A percentile compares a stretch with the other conserved stretches of the same genome.
phyloP scores from a whole-genome alignment of 1,140 invertebrate genomes.

The Hyposmocoma kahamanoa region DNA sequence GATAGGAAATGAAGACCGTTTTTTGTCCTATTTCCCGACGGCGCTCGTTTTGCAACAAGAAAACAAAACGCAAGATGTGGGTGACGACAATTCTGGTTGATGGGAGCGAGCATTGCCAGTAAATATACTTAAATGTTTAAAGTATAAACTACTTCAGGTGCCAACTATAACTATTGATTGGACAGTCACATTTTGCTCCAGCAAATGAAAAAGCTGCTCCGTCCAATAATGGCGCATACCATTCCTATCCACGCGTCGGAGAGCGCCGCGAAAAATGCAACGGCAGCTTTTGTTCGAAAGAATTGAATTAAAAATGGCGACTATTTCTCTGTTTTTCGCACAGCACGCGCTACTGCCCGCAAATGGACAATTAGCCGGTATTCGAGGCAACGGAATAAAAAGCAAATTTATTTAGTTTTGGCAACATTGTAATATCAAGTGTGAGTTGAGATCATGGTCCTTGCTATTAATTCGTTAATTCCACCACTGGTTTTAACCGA shows the following conservation, averaged over 20 bases:
- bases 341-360: slow-evolving; percentile 48
- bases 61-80: slow-evolving; percentile 24
- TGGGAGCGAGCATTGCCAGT: no score
- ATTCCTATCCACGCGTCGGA: slow-evolving; percentile 16
- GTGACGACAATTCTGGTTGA: neutral
- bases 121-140: no score
- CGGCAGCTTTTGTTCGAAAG: slow-evolving; percentile 49
- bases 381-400: slow-evolving; percentile 34
- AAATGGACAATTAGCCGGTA: slow-evolving; percentile 62
- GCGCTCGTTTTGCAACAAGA: slow-evolving; percentile 37
- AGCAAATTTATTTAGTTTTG: slow-evolving; percentile 28
- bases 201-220: no score
- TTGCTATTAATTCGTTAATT: no score
- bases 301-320: slow-evolving; percentile 67
- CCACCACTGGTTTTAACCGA: no score
- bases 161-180: no score
- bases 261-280: slow-evolving; percentile 53
- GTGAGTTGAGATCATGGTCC: no score
- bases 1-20: slow-evolving; percentile 50
- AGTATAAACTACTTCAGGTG: no score
- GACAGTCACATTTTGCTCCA: no score
- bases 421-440: slow-evolving; percentile 41
- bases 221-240: no score
- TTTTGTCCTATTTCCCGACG: slow-evolving; percentile 38
- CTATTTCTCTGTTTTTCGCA: slow-evolving; percentile 50